Base-by-base conservation (phyloP, 1,140 invertebrate species). In the Vollenhovia emeryi region DNA sequence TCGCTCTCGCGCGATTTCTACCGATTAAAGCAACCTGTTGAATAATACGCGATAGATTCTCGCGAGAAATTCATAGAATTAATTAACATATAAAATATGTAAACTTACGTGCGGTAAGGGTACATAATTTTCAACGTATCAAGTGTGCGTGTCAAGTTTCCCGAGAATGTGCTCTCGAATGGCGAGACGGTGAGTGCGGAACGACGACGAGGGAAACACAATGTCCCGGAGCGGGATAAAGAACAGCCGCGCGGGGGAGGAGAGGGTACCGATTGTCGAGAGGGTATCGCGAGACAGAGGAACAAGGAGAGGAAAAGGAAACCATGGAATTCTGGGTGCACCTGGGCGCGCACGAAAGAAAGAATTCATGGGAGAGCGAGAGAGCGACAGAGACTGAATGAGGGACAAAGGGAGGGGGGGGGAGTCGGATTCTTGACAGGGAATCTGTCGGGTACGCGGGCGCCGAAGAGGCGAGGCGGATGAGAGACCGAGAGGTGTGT, bases 381-480 rank as follows among this genome's bases (percentile, higher is more conserved):
- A n/a, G n/a, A n/a, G n/a, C n/a, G n/a, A n/a, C n/a, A n/a, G n/a
- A n/a, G n/a, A n/a, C n/a, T n/a, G n/a, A n/a, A n/a, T n/a, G n/a
- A n/a, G n/a, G n/a, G n/a, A n/a, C n/a, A n/a, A n/a, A n/a, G 45
- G 9, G 30, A 71, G 50, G 55, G 18, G 48, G 24, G 36, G 33
- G 50, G 68, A 75, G 15, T 50, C 69, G 52, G 78, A 84, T 84
- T 87, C 85, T 21, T 43, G 24, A 50, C 13, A 57, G 21, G 21
- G 24, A 55, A 30, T 48, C 24, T 50, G 6, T 69, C 43, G 15
- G n/a, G 13, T n/a, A n/a, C 62, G 62, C 24, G 24, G 66, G 7
- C n/a, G n/a, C 50, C 30, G 15, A 24, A 48, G 57, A 30, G 59
- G 59, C 6, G 76, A 21, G 30, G 50, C n/a, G 60, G 52, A 24